These are phyloP conservation scores for Catocala nupta DNA, from an alignment of 2,888 invertebrate species.

Conservation along the genomic window DNA sequence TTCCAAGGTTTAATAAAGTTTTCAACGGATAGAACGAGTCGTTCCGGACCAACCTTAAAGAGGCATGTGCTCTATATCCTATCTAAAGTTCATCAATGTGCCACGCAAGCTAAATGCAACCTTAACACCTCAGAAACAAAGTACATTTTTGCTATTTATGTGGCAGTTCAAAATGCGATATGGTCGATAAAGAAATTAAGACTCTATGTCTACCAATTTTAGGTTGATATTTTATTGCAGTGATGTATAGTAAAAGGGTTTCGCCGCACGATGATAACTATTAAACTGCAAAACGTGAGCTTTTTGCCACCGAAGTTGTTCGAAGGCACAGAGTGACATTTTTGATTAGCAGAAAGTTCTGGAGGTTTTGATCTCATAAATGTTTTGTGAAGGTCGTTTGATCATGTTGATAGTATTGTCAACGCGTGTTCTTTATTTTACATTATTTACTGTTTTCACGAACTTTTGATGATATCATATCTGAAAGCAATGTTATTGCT, in stretches of 20 bases:
- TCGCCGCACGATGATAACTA: slow-evolving; percentile 45
- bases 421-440: too few species aligned
- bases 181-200: not conserved
- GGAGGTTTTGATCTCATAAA: not conserved
- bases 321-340: slow-evolving; percentile 42
- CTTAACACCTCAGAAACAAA: fast-evolving
- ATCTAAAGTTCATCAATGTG: slow-evolving; percentile 52
- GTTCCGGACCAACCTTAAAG: slow-evolving; percentile 54
- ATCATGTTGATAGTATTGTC: too few species aligned
- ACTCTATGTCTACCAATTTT: fast-evolving
- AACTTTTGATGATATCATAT: too few species aligned
- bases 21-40: slow-evolving; percentile 42
- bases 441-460: too few species aligned
- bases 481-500: too few species aligned
- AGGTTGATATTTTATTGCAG: slow-evolving; percentile 15
- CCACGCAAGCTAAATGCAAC: slow-evolving; percentile 12
- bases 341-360: slow-evolving; percentile 14
- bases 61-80: slow-evolving; percentile 60
- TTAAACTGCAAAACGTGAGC: slow-evolving; percentile 50
- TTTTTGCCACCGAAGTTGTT: slow-evolving; percentile 50
- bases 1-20: slow-evolving; percentile 44
- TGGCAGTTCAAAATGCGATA: not conserved
- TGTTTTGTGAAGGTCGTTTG: too few species aligned
- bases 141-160: not conserved
- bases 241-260: slow-evolving; percentile 35